These are phyloP conservation scores for Sarcophaga bullata DNA, from an alignment of 1,140 invertebrate species.

Conservation along the genomic window DNA sequence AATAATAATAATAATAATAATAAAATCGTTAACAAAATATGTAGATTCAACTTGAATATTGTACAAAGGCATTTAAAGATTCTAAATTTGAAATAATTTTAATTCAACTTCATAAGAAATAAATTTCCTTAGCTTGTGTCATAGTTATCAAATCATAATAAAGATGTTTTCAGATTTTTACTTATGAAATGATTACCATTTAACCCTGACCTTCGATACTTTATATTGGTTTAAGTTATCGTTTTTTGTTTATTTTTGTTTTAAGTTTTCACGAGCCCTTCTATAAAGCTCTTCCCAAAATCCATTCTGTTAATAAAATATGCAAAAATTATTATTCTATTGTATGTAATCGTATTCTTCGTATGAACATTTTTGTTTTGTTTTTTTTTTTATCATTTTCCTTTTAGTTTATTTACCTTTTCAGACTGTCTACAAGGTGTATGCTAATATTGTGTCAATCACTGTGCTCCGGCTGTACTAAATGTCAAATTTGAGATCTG, in stretches of 20 bases:
- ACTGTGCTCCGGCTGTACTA: neutral
- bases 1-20: neutral
- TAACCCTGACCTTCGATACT: slow-evolving; percentile 31
- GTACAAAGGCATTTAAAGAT: no score
- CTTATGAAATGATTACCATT: neutral
- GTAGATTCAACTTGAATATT: no score
- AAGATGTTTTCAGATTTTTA: neutral
- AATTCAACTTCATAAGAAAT: neutral
- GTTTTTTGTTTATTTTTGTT: neutral
- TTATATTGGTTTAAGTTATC: neutral
- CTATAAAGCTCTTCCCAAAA: neutral
- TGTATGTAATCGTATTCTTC: neutral
- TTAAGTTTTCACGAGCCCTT: neutral
- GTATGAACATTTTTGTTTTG: no score
- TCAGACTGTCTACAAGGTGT: slow-evolving; percentile 31
- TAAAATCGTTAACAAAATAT: no score
- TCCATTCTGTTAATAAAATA: slow-evolving; percentile 8
- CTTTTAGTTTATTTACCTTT: neutral
- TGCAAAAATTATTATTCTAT: slow-evolving; percentile 1
- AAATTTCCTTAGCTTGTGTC: neutral
- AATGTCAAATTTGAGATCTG: slow-evolving; percentile 37
- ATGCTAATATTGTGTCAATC: slow-evolving; percentile 41
- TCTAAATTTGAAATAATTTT: no score
- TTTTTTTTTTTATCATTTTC: slow-evolving; percentile 21
- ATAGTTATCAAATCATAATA: neutral